A percentile compares a stretch with the other conserved stretches of the same genome.
Conservation (phyloP, 2,888 invertebrate genomes). For the Arrhopalites spinosus region DNA sequence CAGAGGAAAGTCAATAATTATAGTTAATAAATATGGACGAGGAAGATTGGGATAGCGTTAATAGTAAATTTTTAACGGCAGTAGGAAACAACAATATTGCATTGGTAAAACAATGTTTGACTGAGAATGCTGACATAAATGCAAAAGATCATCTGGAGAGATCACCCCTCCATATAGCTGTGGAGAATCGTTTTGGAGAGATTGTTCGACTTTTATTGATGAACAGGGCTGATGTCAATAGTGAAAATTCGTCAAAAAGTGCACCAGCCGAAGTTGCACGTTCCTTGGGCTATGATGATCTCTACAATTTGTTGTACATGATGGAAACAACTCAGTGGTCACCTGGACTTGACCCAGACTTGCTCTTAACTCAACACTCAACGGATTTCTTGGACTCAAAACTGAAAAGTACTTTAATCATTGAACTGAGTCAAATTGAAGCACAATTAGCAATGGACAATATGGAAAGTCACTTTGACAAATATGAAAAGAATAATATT, state of each 20-base stretch:
- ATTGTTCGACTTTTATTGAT: constrained; percentile 20
- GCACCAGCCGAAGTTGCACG: constrained; percentile 1
- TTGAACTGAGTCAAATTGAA: constrained; percentile 17
- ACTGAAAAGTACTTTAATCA: neutral
- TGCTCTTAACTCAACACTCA: neutral
- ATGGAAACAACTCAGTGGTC: constrained; percentile 21
- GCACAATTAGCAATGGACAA: neutral
- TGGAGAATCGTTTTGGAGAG: constrained; percentile 3
- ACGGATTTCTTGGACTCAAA: neutral
- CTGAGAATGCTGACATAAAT: neutral
- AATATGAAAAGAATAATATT: constrained; percentile 11
- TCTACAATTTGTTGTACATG: constrained; percentile 1
- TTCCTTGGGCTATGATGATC: neutral
- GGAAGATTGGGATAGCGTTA: neutral
- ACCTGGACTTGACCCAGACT: constrained; percentile 30
- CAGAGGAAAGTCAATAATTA: too few relatives aligned
- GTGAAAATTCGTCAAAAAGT: neutral
- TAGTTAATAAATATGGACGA: too few relatives aligned
- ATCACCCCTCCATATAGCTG: constrained; percentile 22
- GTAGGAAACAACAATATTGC: neutral
- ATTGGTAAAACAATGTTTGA: neutral
- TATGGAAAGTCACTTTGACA: neutral
- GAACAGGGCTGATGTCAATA: constrained; percentile 19
- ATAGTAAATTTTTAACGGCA: neutral
- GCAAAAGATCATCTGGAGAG: neutral